These are phyloP conservation scores for Caenorhabditis sp. DNA, from an alignment of 2,888 invertebrate genomes.

Conservation along the genomic window DNA sequence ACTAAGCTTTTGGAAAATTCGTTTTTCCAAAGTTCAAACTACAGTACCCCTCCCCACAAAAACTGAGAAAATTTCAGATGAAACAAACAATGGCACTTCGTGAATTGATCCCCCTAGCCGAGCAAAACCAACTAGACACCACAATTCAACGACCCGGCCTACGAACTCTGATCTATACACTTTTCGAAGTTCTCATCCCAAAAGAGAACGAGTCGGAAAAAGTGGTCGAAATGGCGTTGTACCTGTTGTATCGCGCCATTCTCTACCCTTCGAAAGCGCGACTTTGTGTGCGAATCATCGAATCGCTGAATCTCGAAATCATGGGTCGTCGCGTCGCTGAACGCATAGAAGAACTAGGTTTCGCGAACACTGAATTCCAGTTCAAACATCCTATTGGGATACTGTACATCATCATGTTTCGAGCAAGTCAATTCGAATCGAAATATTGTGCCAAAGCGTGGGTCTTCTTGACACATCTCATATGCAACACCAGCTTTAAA, in stretches of 20 bases:
- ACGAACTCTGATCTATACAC: slow-evolving; percentile 10
- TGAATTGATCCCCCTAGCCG: slow-evolving; percentile 19
- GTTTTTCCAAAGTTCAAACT: too few species aligned
- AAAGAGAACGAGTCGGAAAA: slow-evolving; percentile 12
- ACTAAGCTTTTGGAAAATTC: too few species aligned
- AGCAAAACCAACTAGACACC: slow-evolving; percentile 1
- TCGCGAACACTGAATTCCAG: background rate
- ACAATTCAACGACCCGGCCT: slow-evolving; percentile 4
- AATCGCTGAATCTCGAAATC: slow-evolving; percentile 13
- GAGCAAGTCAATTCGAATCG: slow-evolving; percentile 10
- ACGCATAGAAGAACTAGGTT: background rate
- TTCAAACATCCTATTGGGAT: slow-evolving; percentile 16
- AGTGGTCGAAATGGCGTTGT: slow-evolving; percentile 13
- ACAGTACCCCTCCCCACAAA: too few species aligned
- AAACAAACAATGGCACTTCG: slow-evolving; percentile 19
- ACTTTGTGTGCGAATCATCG: slow-evolving; percentile 2
- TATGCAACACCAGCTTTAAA: slow-evolving; percentile 22
- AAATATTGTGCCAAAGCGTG: slow-evolving; percentile 20
- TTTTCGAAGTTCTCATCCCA: slow-evolving; percentile 19
- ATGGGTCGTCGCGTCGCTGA: background rate
- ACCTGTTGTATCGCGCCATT: slow-evolving; percentile 7
- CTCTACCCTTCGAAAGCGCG: background rate
- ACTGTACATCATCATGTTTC: slow-evolving; percentile 15
- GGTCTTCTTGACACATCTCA: slow-evolving; percentile 17
- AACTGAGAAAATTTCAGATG: too few species aligned